Conservation (phyloP, 2,113 vertebrate genomes). For the Cottus gobio region DNA sequence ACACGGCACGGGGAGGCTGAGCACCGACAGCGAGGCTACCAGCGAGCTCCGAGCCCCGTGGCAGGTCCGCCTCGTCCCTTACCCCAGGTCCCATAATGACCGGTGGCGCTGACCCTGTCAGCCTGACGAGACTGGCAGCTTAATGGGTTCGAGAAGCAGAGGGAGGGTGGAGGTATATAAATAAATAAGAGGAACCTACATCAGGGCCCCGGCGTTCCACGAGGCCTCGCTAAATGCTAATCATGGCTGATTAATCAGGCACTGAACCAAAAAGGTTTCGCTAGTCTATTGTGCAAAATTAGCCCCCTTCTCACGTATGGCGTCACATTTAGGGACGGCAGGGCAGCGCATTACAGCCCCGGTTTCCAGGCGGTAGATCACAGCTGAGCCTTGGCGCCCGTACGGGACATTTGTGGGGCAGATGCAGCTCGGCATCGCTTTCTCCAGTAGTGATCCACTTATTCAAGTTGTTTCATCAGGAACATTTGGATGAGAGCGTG, state of each 20-base stretch:
- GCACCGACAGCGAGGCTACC: slow-evolving; percentile 39
- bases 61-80: slow-evolving; percentile 81
- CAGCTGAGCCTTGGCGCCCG: slow-evolving; percentile 27
- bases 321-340: slow-evolving; percentile 80
- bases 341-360: slow-evolving; percentile 45
- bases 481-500: neutral
- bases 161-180: slow-evolving; percentile 46
- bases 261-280: slow-evolving; percentile 89
- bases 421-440: slow-evolving; percentile 7
- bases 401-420: neutral
- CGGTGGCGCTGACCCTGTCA: slow-evolving; percentile 88
- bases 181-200: slow-evolving; percentile 67
- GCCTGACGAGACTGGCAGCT: slow-evolving; percentile 86
- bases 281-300: slow-evolving; percentile 89
- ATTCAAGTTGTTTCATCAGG: neutral
- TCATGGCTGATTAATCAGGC: slow-evolving; percentile 91
- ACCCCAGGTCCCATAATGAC: slow-evolving; percentile 88
- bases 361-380: slow-evolving; percentile 59
- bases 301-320: slow-evolving; percentile 83
- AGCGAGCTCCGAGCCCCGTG: slow-evolving; percentile 20
- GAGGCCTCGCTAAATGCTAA: slow-evolving; percentile 86
- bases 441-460: slow-evolving; percentile 13
- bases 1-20: slow-evolving; percentile 9
- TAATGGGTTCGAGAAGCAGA: slow-evolving; percentile 82
- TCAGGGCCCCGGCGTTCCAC: slow-evolving; percentile 66